Conservation (phyloP, 2,888 invertebrate genomes). For the Pachymerium ferrugineum region DNA sequence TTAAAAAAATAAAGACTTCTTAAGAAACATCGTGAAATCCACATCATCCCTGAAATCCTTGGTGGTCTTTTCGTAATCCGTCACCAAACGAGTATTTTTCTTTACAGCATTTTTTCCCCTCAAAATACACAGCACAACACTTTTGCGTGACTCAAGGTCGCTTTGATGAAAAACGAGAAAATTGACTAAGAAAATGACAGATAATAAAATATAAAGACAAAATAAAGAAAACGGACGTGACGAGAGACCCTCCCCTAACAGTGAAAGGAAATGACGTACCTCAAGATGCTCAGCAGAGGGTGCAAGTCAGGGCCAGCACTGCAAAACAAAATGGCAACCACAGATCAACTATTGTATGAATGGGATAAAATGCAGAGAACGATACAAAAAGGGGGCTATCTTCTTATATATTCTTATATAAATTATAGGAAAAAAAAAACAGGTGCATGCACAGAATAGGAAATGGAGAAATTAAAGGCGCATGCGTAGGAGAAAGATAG, state of each 20-base stretch:
- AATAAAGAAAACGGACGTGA: background rate
- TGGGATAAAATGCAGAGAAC: slow-evolving; percentile 19
- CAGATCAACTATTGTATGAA: slow-evolving; percentile 23
- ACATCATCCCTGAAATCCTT: background rate
- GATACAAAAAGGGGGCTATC: background rate
- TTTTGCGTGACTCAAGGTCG: background rate
- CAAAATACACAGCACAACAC: background rate
- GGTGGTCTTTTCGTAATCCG: background rate
- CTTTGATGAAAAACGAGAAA: background rate
- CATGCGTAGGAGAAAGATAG: background rate
- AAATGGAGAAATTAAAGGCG: background rate
- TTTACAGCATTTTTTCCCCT: too few species aligned
- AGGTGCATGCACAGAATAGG: background rate
- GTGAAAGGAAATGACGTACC: slow-evolving; percentile 27
- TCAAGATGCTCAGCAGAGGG: slow-evolving; percentile 27
- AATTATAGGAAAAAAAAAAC: background rate
- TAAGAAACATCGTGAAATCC: background rate
- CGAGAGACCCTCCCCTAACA: slow-evolving; percentile 17
- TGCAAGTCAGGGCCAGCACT: slow-evolving; percentile 27
- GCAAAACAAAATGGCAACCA: slow-evolving; percentile 27
- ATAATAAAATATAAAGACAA: background rate
- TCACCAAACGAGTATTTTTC: background rate
- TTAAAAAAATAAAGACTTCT: too few species aligned
- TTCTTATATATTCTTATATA: too few species aligned
- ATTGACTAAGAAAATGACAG: background rate